Evolutionary conservation across 1,140 invertebrate genomes (phyloP).

Genomic region (Eumeta japonica): DNA sequence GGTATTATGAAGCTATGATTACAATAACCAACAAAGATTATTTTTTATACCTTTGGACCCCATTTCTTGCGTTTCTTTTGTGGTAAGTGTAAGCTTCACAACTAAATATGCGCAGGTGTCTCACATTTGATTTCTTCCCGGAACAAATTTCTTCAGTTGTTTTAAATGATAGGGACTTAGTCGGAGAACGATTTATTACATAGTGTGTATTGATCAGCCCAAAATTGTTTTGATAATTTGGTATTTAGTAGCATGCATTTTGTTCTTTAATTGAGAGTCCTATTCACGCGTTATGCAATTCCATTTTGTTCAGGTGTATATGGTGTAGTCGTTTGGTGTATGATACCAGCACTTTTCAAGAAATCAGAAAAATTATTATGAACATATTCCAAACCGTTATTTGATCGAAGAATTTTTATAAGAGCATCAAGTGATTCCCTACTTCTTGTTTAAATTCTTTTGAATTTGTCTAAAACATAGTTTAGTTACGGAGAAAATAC

Average conservation of each 20-base stretch:
- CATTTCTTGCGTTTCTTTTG: too few relatives aligned
- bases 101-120: constrained; percentile 27
- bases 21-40: constrained; percentile 20
- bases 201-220: constrained; percentile 19
- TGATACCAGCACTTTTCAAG: constrained; percentile 27
- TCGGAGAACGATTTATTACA: constrained; percentile 15
- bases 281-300: constrained; percentile 29
- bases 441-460: constrained; percentile 23
- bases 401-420: constrained; percentile 27
- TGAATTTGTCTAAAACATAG: constrained; percentile 26
- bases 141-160: constrained; percentile 24
- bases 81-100: constrained; percentile 34
- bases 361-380: constrained; percentile 27
- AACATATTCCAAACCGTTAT: constrained; percentile 43
- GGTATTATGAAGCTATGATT: constrained; percentile 15
- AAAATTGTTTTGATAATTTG: constrained; percentile 15
- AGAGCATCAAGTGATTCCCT: constrained; percentile 22
- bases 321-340: constrained; percentile 18
- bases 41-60: constrained; percentile 18
- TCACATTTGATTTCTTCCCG: constrained; percentile 15
- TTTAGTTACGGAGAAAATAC: constrained; percentile 37
- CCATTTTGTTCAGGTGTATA: constrained; percentile 48
- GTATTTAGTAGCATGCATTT: constrained; percentile 22
- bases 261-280: constrained; percentile 26
- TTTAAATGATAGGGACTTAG: constrained; percentile 5